Evolutionary conservation across 2,888 invertebrate species (phyloP).

Genomic region (Apomyelois bistriatella): DNA sequence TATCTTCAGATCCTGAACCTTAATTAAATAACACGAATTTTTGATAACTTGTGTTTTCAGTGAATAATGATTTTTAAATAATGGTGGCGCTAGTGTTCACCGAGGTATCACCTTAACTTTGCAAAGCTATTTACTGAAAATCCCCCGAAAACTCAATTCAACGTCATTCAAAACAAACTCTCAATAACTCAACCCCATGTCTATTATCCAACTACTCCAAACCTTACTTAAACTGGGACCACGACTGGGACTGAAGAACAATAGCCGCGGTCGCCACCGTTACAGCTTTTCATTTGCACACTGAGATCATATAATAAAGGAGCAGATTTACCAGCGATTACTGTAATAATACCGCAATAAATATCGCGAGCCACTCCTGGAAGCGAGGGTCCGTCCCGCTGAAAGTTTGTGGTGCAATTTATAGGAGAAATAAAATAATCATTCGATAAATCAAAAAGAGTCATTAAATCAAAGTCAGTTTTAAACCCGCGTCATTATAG

Average conservation of each 20-base stretch:
- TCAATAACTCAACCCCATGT: conserved; percentile 4
- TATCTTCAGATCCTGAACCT: too few species aligned
- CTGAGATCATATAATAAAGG: conserved; percentile 64
- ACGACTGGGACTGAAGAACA: neutral
- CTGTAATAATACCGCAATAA: conserved; percentile 70
- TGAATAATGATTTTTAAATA: too few species aligned
- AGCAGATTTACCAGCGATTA: conserved; percentile 67
- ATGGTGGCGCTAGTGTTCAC: too few species aligned
- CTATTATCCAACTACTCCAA: neutral
- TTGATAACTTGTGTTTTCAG: too few species aligned
- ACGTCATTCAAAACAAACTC: neutral
- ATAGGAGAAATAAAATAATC: conserved; percentile 15
- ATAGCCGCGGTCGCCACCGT: neutral
- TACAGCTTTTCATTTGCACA: conserved; percentile 38
- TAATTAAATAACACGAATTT: too few species aligned
- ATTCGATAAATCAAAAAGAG: too few species aligned
- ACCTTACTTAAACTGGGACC: neutral
- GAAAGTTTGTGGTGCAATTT: conserved; percentile 24
- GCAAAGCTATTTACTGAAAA: too few species aligned
- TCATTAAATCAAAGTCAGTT: too few species aligned
- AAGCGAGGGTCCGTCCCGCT: conserved; percentile 28
- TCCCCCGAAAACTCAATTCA: too few species aligned
- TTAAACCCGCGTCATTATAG: too few species aligned
- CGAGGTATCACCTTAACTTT: too few species aligned
- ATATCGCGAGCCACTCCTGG: conserved; percentile 65